These are phyloP conservation scores for Chironex yamaguchii DNA, from an alignment of 30 jellyfish, hydroid and myxozoan species.

Conservation along the genomic window DNA sequence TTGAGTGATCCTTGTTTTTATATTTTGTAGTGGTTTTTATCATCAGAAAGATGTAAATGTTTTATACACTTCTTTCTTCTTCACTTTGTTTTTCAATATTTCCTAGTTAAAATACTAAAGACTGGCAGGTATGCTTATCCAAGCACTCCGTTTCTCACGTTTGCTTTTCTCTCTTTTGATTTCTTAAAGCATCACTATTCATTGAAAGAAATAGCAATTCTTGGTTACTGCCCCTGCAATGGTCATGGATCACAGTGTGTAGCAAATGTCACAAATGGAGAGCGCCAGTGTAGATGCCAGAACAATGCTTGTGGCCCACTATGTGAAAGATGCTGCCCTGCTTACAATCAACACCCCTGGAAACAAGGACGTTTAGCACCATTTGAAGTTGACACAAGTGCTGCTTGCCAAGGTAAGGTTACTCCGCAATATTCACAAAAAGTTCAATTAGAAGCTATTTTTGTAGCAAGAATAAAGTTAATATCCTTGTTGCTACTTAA, in stretches of 20 bases:
- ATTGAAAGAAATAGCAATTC: constrained; percentile 69
- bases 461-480: too few species aligned
- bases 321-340: constrained; percentile 87
- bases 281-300: constrained; percentile 66
- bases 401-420: constrained; percentile 81
- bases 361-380: constrained; percentile 77
- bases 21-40: too few species aligned
- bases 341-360: constrained; percentile 85
- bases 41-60: too few species aligned
- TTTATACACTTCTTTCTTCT: too few species aligned
- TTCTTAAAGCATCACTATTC: constrained; percentile 79
- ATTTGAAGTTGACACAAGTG: constrained; percentile 73
- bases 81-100: not conserved
- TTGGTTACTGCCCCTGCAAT: constrained; percentile 86
- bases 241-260: constrained; percentile 89
- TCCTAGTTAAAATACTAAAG: too few species aligned
- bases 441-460: too few species aligned
- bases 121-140: too few species aligned
- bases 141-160: too few species aligned
- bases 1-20: too few species aligned
- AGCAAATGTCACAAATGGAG: constrained; percentile 64
- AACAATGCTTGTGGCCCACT: constrained; percentile 90
- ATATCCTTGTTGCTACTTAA: too few species aligned
- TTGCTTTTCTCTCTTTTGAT: too few species aligned
- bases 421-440: too few species aligned